phyloP scores from a whole-genome alignment of 2,113 vertebrate species.

The Leucoraja erinaceus region DNA sequence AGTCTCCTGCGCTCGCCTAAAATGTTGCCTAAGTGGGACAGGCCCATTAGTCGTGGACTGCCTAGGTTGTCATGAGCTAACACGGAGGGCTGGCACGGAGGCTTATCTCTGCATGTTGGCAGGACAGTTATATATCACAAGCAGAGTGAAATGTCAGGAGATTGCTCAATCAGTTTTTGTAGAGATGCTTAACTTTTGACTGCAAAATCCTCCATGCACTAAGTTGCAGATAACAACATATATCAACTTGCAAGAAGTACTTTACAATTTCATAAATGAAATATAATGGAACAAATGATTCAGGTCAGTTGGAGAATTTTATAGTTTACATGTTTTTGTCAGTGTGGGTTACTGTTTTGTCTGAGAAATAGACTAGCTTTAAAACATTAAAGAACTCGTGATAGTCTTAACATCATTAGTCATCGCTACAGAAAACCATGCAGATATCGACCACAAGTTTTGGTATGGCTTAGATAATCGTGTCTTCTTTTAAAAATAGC shows the following conservation, averaged over 20 bases:
- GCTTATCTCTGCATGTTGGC: neutral
- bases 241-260: neutral
- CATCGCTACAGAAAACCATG: neutral
- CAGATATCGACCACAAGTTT: neutral
- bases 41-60: too few species aligned
- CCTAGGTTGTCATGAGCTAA: neutral
- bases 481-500: too few species aligned
- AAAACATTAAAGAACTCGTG: neutral
- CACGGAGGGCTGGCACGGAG: neutral
- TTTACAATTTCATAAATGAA: neutral
- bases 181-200: neutral
- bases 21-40: too few species aligned
- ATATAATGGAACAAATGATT: slow-evolving; percentile 8
- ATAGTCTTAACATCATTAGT: neutral
- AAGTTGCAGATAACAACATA: neutral
- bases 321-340: neutral
- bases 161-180: neutral
- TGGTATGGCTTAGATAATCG: neutral
- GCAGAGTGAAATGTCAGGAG: neutral
- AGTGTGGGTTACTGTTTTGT: slow-evolving; percentile 2
- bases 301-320: neutral
- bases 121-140: slow-evolving; percentile 10
- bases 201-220: neutral
- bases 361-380: neutral
- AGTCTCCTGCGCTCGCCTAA: too few species aligned